Evolutionary conservation across 2,888 invertebrate genomes (phyloP), one percentile per base, ranked within the genome.

Genomic region (Apoderus coryli): DNA sequence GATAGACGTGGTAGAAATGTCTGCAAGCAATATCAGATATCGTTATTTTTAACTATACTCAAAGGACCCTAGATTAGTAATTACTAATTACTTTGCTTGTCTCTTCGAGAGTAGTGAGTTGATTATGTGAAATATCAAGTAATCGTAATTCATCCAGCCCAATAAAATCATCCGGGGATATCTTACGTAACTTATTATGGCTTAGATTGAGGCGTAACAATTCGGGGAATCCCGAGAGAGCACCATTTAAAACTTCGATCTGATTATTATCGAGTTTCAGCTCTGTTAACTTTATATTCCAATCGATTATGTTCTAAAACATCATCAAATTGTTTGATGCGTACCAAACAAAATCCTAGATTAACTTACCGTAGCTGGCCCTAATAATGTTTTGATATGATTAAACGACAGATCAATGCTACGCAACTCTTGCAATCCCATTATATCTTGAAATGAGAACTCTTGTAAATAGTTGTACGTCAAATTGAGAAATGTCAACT

Each of bases 361-460:
- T n/a, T n/a, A 27, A 53, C 55, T 61, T 59, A 73, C 73, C 53
- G 74, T 70, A 50, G 72, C 71, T 35, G 72, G 65, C 25, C 76
- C 76, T 9, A 65, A 66, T 16, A 81, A 55, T 25, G 66, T 68
- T 28, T 61, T 64, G 32, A 86, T 81, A 51, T 65, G 69, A 53
- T 85, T 86, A 50, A 72, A 67, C 3, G 82, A 82, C 13, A 85
- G 60, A 57, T 84, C 84, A 32, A 85, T 67, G 10, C 72, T 64
- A 27, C 69, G 69, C n/a, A 86, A 57, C 38, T 68, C 67, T 40
- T 70, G 69, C 34, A 85, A 56, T 0, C 82, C 82, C 33, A 74
- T 72, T 25, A 85, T 70, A 54, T 85, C 80, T 52, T 76, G 72
- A 47, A 85, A 67, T 0, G 81, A 81, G 58, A 86, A 85, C 47